A percentile compares a stretch with the other conserved stretches of the same genome.
phyloP scores from a whole-genome alignment of 2,797 vertebrate species.

The Parauchenoglanis punctatus region DNA sequence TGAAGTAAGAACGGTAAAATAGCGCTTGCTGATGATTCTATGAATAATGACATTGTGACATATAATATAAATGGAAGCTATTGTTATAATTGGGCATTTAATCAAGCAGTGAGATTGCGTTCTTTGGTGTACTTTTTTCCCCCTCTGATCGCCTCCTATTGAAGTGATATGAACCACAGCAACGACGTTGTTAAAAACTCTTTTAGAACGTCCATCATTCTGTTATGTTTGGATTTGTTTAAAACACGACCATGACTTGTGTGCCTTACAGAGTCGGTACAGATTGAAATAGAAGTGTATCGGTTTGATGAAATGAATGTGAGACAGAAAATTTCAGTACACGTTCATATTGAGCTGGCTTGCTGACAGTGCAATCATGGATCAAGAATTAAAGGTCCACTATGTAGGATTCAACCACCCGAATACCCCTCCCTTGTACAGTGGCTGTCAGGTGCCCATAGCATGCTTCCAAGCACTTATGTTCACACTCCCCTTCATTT shows the following conservation, averaged over 20 bases:
- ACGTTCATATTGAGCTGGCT: not conserved
- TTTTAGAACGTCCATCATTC: not conserved
- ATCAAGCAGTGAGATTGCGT: conserved; percentile 1
- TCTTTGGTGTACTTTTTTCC: not conserved
- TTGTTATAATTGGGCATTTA: not conserved
- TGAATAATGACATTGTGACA: conserved; percentile 8
- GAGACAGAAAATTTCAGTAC: not conserved
- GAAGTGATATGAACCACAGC: not conserved
- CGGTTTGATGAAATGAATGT: too few relatives aligned
- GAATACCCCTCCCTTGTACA: too few relatives aligned
- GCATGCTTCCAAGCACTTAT: too few relatives aligned
- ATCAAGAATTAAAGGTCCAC: not conserved
- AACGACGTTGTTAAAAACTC: not conserved
- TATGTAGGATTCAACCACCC: too few relatives aligned
- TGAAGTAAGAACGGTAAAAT: not conserved
- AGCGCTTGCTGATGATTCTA: not conserved
- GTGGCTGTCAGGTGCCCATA: too few relatives aligned
- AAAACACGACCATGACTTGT: too few relatives aligned
- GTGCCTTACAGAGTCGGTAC: not conserved
- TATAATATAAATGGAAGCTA: conserved; percentile 12
- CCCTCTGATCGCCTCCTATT: not conserved
- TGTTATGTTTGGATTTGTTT: too few relatives aligned
- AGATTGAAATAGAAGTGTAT: not conserved
- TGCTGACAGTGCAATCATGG: not conserved
- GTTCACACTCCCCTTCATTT: too few relatives aligned